Base-by-base conservation (phyloP, 2,888 invertebrate genomes). In the Allygus modestus region DNA sequence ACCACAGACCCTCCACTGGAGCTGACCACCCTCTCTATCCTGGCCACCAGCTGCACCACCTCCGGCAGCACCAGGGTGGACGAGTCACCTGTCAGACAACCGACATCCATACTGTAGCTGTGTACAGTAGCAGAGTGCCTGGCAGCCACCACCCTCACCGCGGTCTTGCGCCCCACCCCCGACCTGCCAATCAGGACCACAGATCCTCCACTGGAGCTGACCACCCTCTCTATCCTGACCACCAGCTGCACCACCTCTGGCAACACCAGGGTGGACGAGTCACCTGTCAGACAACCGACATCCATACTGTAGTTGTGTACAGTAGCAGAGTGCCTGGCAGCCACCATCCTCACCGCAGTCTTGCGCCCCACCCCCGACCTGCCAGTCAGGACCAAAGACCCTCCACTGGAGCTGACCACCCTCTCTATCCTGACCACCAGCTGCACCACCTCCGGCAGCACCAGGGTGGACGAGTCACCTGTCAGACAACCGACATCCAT, bases 351-450 rank as follows among this genome's bases (percentile, higher is more conserved):
- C 0, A 97, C 93, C 0, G 97, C 95, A 15, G 96, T 95, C 88
- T 96, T 93, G 51, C 98, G 92, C 0, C 98, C 97, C 77, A 94
- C 93, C 65, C 98, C 98, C 41, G 96, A 94, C 87, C 37, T 92
- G 0, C 97, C 97, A 87, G 95, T 93, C 86, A 96, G 90, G 54
- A 96, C 91, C n/a, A 94, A 4, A 43, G 95, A 93, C 0, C 95
- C 95, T 15, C 93, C 92, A 4, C 93, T 92, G 82, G 91, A 90
- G 11, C 93, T 92, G 51, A 96, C 89, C 0, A 93, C 92, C 85
- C 95, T 92, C 85, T 95, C 94, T 65, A 95, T 91, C 86, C 92
- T 91, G 0, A 95, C 92, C 61, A 94, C 93, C 87, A 94, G 91
- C 77, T 94, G 91, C 15, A 95, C 89, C 1, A 96, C 91, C 89